Conservation (phyloP, 2,888 invertebrate species). For the Pegoplata infirma region DNA sequence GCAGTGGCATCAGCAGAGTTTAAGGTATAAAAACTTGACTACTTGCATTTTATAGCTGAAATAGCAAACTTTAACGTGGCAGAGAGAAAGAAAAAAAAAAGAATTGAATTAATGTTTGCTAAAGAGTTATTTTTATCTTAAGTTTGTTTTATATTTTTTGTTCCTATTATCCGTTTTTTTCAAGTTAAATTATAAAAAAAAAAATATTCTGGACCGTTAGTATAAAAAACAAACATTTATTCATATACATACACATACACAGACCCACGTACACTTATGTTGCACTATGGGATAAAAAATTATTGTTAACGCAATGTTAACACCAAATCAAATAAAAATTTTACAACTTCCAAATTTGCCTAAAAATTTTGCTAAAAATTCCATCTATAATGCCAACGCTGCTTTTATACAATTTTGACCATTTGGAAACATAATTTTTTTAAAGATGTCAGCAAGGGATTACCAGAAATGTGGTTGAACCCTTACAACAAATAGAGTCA, state of each 20-base stretch:
- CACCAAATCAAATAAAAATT: too few species aligned
- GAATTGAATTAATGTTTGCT: slow-evolving; percentile 60
- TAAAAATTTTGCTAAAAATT: too few species aligned
- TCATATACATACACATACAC: not conserved
- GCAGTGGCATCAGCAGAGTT: not conserved
- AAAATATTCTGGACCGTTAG: slow-evolving; percentile 33
- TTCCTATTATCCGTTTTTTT: not conserved
- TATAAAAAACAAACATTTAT: slow-evolving; percentile 1
- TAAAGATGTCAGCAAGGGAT: too few species aligned
- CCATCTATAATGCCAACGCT: too few species aligned
- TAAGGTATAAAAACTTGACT: not conserved
- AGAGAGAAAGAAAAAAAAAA: slow-evolving; percentile 3
- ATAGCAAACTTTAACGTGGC: not conserved
- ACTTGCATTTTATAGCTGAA: not conserved
- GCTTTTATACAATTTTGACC: too few species aligned
- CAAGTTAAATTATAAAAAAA: slow-evolving; percentile 41
- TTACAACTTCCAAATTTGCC: too few species aligned
- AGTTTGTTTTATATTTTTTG: not conserved
- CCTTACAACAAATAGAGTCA: too few species aligned
- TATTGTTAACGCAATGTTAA: too few species aligned
- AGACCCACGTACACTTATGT: not conserved
- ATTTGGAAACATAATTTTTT: too few species aligned
- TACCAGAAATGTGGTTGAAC: too few species aligned
- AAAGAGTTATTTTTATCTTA: slow-evolving; percentile 56
- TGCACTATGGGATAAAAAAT: not conserved